Percentiles rank a stretch among this genome's conserved stretches.
Conservation (phyloP, 2,113 vertebrate genomes). For the Theropithecus gelada region DNA sequence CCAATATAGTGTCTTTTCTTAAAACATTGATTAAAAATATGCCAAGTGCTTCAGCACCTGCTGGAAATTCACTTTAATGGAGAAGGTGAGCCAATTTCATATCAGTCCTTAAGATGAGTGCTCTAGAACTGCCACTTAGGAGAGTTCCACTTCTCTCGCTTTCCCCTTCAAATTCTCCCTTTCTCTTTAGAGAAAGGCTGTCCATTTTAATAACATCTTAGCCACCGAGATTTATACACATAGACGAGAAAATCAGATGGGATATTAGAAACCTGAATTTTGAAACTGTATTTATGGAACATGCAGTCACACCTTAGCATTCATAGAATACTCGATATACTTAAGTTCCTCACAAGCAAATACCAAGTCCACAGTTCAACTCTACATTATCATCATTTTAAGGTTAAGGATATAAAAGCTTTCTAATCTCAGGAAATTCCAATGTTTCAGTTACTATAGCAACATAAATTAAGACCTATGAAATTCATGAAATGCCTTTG, state of each 20-base stretch:
- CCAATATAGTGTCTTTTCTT: conserved; percentile 41
- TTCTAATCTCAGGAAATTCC: conserved; percentile 58
- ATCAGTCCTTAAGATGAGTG: neutral
- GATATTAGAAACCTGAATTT: neutral
- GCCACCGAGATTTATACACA: neutral
- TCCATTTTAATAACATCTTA: neutral
- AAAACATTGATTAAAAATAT: conserved; percentile 55
- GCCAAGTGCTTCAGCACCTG: conserved; percentile 43
- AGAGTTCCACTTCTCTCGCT: neutral
- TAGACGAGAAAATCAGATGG: neutral
- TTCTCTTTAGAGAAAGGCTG: conserved; percentile 44
- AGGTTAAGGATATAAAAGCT: conserved; percentile 50
- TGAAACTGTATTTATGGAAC: neutral
- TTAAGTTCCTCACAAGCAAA: neutral
- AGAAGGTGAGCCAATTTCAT: conserved; percentile 37
- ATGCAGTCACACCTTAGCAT: neutral
- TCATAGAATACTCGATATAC: neutral
- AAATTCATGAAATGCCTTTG: conserved; percentile 69
- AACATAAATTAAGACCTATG: conserved; percentile 71
- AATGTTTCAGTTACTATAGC: conserved; percentile 66
- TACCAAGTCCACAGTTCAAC: neutral
- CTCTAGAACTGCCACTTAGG: conserved; percentile 36
- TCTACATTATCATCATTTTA: conserved; percentile 57
- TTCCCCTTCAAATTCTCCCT: neutral
- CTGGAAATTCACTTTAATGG: conserved; percentile 52